phyloP scores from a whole-genome alignment of 2,888 invertebrate genomes.

The Drosophila cracens region DNA sequence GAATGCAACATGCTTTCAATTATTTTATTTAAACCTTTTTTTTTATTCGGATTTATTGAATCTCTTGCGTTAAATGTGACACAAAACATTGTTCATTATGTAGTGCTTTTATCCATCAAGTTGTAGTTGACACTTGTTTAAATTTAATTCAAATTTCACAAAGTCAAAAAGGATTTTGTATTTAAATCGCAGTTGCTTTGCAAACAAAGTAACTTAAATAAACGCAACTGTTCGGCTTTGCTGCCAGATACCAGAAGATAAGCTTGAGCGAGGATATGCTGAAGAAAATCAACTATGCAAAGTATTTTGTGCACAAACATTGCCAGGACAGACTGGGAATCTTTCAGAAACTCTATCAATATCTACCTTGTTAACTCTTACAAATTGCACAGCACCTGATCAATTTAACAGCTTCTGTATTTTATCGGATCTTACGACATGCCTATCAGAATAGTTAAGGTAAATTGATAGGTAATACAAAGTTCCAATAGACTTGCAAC shows the following conservation, averaged over 20 bases:
- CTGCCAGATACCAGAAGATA: not conserved
- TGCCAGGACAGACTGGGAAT: not conserved
- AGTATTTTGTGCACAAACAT: not conserved
- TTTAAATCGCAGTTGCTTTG: constrained; percentile 5
- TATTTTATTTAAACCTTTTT: not conserved
- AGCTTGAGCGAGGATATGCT: no score
- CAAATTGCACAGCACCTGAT: not conserved
- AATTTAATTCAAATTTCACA: constrained; percentile 19
- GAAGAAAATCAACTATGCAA: not conserved
- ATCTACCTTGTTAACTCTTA: not conserved
- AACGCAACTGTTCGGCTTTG: not conserved
- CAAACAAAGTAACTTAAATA: constrained; percentile 3
- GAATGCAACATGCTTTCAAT: not conserved
- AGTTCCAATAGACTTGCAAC: not conserved
- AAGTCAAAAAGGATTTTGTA: not conserved
- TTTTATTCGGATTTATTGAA: not conserved
- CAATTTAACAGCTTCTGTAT: not conserved
- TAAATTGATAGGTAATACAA: not conserved
- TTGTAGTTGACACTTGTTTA: constrained; percentile 13
- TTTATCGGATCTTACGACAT: not conserved
- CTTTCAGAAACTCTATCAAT: not conserved
- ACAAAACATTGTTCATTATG: not conserved
- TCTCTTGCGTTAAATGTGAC: not conserved
- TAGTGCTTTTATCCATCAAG: constrained; percentile 10
- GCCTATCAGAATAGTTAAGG: not conserved